phyloP scores from a whole-genome alignment of 2,113 vertebrate genomes.

The Lagopus muta region DNA sequence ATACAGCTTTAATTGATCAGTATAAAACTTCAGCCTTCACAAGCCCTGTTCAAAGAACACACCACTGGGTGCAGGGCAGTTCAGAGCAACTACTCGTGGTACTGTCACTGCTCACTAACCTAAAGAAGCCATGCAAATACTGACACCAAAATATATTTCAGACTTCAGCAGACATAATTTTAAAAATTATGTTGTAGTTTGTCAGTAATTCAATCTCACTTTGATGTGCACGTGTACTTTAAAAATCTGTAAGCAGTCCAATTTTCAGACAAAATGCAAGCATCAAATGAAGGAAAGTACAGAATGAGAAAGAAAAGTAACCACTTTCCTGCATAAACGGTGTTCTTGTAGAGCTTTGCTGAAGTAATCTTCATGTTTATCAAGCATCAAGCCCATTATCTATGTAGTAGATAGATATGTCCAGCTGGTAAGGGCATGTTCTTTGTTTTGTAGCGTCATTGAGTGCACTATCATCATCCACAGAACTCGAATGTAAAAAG shows the following conservation, averaged over 20 bases:
- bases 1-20: not conserved
- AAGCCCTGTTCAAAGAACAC: not conserved
- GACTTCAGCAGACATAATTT: not conserved
- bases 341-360: not conserved
- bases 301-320: slow-evolving; percentile 40
- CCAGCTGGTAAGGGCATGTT: slow-evolving; percentile 9
- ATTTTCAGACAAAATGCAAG: not conserved
- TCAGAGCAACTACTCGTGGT: not conserved
- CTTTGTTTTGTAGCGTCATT: slow-evolving; percentile 22
- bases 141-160: not conserved
- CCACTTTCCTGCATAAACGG: not conserved
- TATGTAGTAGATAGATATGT: slow-evolving; percentile 8
- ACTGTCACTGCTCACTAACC: not conserved
- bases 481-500: slow-evolving; percentile 3
- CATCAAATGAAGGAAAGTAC: not conserved
- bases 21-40: not conserved
- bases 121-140: not conserved
- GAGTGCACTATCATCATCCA: slow-evolving; percentile 16
- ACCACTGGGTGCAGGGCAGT: not conserved
- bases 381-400: not conserved
- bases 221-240: not conserved
- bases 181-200: not conserved
- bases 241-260: not conserved
- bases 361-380: slow-evolving; percentile 31
- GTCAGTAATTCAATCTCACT: not conserved